phyloP scores from a whole-genome alignment of 2,888 invertebrate species.

The Didymodactylos carnosus region DNA sequence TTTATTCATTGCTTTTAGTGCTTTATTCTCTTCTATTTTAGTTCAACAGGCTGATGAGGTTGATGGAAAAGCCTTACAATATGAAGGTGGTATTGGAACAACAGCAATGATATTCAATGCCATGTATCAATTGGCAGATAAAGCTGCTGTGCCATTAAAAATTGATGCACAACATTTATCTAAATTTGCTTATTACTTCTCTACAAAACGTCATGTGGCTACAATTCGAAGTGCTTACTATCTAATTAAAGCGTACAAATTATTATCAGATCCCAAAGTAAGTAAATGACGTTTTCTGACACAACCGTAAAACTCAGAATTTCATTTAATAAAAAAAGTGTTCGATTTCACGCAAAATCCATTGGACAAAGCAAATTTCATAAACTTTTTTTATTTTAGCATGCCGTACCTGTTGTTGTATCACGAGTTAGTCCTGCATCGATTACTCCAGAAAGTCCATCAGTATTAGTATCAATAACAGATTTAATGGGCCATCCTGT shows the following conservation, averaged over 20 bases:
- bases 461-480: slow-evolving; percentile 37
- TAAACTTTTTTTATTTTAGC: slow-evolving; percentile 36
- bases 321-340: too few relatives aligned
- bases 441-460: slow-evolving; percentile 53
- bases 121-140: slow-evolving; percentile 44
- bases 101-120: slow-evolving; percentile 45
- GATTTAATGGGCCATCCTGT: slow-evolving; percentile 3
- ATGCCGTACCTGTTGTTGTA: slow-evolving; percentile 61
- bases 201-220: slow-evolving; percentile 69
- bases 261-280: slow-evolving; percentile 51
- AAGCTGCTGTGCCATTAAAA: slow-evolving; percentile 41
- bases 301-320: neutral
- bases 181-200: slow-evolving; percentile 71
- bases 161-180: slow-evolving; percentile 49
- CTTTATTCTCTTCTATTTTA: too few relatives aligned
- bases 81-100: slow-evolving; percentile 45
- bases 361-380: too few relatives aligned
- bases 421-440: slow-evolving; percentile 56
- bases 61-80: slow-evolving; percentile 58
- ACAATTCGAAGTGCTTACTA: slow-evolving; percentile 60
- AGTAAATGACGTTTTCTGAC: too few relatives aligned
- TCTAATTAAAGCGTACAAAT: slow-evolving; percentile 55
- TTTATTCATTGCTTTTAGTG: too few relatives aligned
- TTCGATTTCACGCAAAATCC: too few relatives aligned
- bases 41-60: slow-evolving; percentile 72